Conservation (phyloP, 2,797 vertebrate species). For the Benthosema pterotum region DNA sequence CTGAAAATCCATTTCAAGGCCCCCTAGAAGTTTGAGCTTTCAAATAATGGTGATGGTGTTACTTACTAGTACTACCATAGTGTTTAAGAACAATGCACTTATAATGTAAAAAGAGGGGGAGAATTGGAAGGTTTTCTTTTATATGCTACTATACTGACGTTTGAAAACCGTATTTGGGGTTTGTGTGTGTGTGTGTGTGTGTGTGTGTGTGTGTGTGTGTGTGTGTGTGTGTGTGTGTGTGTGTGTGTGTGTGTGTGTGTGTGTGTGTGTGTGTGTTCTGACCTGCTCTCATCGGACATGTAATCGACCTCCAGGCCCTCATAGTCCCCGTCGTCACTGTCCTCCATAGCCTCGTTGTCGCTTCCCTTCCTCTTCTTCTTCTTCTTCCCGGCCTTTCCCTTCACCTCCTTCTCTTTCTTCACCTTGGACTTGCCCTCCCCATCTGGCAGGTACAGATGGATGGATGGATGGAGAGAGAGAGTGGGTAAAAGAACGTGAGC, state of each 20-base stretch:
- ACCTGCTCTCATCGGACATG: conserved; percentile 95
- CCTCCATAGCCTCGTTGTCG: conserved; percentile 87
- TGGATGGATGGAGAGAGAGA: not conserved
- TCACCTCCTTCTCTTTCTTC: conserved; percentile 67
- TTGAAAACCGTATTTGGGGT: too few relatives aligned
- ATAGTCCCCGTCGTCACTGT: conserved; percentile 92
- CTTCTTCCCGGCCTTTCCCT: conserved; percentile 81
- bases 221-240: not conserved
- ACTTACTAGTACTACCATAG: too few relatives aligned
- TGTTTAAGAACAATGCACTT: too few relatives aligned
- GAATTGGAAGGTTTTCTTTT: too few relatives aligned
- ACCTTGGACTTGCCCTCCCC: conserved; percentile 76
- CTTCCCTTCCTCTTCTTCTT: conserved; percentile 86
- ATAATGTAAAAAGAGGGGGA: too few relatives aligned
- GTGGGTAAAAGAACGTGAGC: not conserved
- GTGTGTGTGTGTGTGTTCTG: conserved; percentile 45
- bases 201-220: not conserved
- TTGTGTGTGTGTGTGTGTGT: not conserved
- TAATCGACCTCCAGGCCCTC: conserved; percentile 94
- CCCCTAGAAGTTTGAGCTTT: too few relatives aligned
- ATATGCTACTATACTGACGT: too few relatives aligned
- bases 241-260: not conserved
- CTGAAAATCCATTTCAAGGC: too few relatives aligned
- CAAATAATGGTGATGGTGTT: too few relatives aligned
- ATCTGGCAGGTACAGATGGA: conserved; percentile 55